Conservation (phyloP, 2,113 vertebrate genomes). For the Hymenochirus boettgeri region DNA sequence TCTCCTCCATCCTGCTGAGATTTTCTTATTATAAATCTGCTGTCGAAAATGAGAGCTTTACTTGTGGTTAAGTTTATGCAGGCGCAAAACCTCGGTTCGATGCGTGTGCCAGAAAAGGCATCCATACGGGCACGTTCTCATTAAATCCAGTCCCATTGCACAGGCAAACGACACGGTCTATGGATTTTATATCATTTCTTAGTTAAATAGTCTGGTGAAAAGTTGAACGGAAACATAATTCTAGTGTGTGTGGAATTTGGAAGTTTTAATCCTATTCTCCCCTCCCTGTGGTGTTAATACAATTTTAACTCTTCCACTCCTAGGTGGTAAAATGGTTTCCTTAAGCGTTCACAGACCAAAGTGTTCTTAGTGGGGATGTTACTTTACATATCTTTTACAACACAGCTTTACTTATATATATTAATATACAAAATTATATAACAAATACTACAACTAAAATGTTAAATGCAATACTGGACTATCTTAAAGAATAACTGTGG, state of each 20-base stretch:
- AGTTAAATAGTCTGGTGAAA: constrained; percentile 41
- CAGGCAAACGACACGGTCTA: constrained; percentile 54
- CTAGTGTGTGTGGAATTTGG: constrained; percentile 1
- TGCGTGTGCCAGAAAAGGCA: constrained; percentile 58
- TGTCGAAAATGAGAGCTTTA: constrained; percentile 69
- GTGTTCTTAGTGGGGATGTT: too few relatives aligned
- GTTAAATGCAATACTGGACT: too few relatives aligned
- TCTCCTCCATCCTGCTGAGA: constrained; percentile 72
- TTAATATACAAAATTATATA: too few relatives aligned
- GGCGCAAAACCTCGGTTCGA: constrained; percentile 68
- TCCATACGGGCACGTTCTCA: constrained; percentile 59
- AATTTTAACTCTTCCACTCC: too few relatives aligned
- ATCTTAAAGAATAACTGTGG: too few relatives aligned
- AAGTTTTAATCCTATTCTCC: background rate
- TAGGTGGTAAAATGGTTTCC: too few relatives aligned
- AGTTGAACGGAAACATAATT: constrained; percentile 56
- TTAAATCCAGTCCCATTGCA: constrained; percentile 52
- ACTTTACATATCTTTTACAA: too few relatives aligned
- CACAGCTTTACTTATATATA: too few relatives aligned
- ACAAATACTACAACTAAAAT: too few relatives aligned
- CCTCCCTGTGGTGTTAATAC: too few relatives aligned
- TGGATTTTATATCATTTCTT: constrained; percentile 24
- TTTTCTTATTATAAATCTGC: constrained; percentile 77
- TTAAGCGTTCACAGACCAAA: too few relatives aligned
- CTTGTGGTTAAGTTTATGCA: constrained; percentile 70